A percentile compares a stretch with the other conserved stretches of the same genome.
Conservation (phyloP, 2,888 invertebrate species). For the Oscheius sp. region DNA sequence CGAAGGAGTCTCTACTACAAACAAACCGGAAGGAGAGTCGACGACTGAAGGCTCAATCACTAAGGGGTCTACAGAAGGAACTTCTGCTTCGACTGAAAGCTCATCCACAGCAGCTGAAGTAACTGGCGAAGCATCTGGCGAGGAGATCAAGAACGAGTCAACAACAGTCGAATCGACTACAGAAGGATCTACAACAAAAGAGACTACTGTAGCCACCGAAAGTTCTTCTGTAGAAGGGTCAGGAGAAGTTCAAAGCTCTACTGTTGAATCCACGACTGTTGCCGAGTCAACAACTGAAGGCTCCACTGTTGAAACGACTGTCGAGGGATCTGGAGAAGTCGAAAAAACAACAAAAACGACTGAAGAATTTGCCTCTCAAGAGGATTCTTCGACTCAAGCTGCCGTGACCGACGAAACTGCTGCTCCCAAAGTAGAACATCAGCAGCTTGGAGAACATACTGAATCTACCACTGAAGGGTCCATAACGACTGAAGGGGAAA, state of each 20-base stretch:
- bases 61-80: background rate
- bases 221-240: background rate
- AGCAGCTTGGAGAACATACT: too few relatives aligned
- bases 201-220: background rate
- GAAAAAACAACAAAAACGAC: conserved; percentile 8
- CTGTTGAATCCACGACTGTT: conserved; percentile 10
- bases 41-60: background rate
- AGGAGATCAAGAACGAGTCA: too few relatives aligned
- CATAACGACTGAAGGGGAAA: too few relatives aligned
- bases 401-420: conserved; percentile 3
- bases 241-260: background rate
- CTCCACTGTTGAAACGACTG: conserved; percentile 1
- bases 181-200: background rate
- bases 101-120: background rate
- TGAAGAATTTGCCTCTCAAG: background rate
- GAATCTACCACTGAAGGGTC: too few relatives aligned
- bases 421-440: too few relatives aligned
- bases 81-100: too few relatives aligned
- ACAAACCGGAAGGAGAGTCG: background rate
- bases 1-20: background rate
- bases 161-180: background rate
- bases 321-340: conserved; percentile 1
- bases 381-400: background rate
- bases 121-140: background rate
- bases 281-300: conserved; percentile 23